Evolutionary conservation across 2,797 vertebrate genomes (phyloP).

Genomic region (Takifugu ocellatus): DNA sequence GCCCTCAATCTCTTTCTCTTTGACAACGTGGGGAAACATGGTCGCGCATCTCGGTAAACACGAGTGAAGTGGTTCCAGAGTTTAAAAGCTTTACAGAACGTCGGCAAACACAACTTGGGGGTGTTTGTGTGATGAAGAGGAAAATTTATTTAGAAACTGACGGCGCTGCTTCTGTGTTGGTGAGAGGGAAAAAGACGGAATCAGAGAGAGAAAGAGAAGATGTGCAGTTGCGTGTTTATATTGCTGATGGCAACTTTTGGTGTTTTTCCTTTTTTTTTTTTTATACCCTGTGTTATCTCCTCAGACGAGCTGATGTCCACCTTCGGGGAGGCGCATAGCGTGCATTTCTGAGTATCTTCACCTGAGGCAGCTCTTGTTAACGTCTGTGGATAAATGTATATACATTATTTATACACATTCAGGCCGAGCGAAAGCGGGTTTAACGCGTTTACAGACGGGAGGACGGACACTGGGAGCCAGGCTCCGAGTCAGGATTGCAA

Average conservation of each 20-base stretch:
- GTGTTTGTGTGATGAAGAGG: conserved; percentile 70
- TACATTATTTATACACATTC: conserved; percentile 80
- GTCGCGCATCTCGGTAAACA: conserved; percentile 61
- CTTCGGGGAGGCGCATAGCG: conserved; percentile 70
- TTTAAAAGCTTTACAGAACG: conserved; percentile 68
- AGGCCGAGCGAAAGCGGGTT: conserved; percentile 71
- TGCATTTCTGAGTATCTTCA: conserved; percentile 77
- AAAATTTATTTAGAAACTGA: conserved; percentile 71
- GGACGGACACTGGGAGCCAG: conserved; percentile 66
- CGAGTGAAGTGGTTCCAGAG: conserved; percentile 70
- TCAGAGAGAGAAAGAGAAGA: background rate
- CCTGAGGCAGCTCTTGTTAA: conserved; percentile 77
- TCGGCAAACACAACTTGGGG: conserved; percentile 67
- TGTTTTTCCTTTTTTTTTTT: conserved; percentile 46
- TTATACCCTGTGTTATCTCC: background rate
- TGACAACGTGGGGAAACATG: conserved; percentile 61
- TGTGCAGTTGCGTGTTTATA: conserved; percentile 47
- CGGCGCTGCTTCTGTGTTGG: conserved; percentile 46
- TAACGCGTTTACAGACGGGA: conserved; percentile 73
- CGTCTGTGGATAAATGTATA: conserved; percentile 77
- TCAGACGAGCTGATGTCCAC: conserved; percentile 67
- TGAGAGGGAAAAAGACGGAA: conserved; percentile 6
- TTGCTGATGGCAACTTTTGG: conserved; percentile 74
- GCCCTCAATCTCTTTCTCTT: conserved; percentile 61
- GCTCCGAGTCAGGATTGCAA: conserved; percentile 61